Conservation (phyloP, 2,113 vertebrate species). For the Indicator indicator region DNA sequence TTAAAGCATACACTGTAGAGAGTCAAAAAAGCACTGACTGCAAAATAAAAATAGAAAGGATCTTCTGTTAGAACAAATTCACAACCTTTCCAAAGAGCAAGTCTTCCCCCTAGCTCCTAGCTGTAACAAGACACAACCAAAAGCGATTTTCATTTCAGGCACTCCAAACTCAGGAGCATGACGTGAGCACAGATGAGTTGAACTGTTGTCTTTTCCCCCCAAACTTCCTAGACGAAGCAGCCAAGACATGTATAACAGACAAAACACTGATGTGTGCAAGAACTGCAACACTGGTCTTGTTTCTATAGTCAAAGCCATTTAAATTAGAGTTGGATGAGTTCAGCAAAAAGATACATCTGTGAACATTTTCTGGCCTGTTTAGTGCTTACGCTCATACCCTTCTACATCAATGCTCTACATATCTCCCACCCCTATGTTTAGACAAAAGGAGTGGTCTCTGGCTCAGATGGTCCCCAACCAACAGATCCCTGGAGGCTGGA, state of each 20-base stretch:
- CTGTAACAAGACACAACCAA: neutral
- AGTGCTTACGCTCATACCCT: neutral
- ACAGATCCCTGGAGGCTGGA: neutral
- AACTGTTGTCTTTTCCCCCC: neutral
- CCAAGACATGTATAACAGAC: slow-evolving; percentile 23
- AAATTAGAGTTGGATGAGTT: slow-evolving; percentile 9
- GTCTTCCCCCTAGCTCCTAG: neutral
- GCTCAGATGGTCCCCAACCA: neutral
- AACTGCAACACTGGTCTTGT: neutral
- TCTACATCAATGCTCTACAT: neutral
- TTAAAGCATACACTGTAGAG: neutral
- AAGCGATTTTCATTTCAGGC: neutral
- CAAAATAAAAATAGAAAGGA: neutral
- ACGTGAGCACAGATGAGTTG: neutral
- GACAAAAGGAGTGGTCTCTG: neutral
- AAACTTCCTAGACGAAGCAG: neutral
- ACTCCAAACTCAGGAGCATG: neutral
- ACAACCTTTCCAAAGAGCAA: accelerated
- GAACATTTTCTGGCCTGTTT: slow-evolving; percentile 11
- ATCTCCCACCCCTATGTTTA: neutral
- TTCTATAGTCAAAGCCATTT: slow-evolving; percentile 50
- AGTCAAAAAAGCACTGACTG: neutral
- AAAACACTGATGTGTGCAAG: neutral
- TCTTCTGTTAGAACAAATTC: neutral
- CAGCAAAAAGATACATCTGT: slow-evolving; percentile 28